Evolutionary conservation across 2,113 vertebrate species (phyloP).

Genomic region (Melanocharis versteri): DNA sequence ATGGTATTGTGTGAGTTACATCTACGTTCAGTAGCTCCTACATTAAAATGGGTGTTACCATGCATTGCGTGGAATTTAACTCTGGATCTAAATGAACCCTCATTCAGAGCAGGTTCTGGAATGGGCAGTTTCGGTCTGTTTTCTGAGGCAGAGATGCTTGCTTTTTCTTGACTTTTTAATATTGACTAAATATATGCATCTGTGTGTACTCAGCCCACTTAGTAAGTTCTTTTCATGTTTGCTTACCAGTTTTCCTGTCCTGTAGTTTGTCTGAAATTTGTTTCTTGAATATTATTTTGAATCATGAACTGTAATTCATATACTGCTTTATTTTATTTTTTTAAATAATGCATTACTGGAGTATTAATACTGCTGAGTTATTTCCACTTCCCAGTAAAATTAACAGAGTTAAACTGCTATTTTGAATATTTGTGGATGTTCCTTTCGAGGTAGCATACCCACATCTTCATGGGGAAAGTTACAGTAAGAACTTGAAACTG

Average conservation of each 20-base stretch:
- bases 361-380: neutral
- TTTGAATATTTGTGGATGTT: neutral
- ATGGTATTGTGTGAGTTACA: accelerated
- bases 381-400: neutral
- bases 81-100: neutral
- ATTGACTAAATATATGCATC: neutral
- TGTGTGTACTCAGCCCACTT: neutral
- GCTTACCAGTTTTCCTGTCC: neutral
- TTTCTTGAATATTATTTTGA: neutral
- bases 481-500: neutral
- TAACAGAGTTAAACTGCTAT: neutral
- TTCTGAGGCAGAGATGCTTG: neutral
- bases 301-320: neutral
- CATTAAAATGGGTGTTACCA: accelerated
- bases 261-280: neutral
- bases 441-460: accelerated
- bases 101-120: neutral
- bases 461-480: neutral
- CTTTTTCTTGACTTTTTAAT: neutral
- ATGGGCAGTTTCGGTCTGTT: neutral
- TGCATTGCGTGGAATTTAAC: neutral
- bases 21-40: neutral
- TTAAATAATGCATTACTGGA: neutral
- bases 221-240: neutral
- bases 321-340: neutral